Percentiles rank a stretch among this genome's conserved stretches.
phyloP scores from a whole-genome alignment of 2,888 invertebrate species.

The Theretra japonica region DNA sequence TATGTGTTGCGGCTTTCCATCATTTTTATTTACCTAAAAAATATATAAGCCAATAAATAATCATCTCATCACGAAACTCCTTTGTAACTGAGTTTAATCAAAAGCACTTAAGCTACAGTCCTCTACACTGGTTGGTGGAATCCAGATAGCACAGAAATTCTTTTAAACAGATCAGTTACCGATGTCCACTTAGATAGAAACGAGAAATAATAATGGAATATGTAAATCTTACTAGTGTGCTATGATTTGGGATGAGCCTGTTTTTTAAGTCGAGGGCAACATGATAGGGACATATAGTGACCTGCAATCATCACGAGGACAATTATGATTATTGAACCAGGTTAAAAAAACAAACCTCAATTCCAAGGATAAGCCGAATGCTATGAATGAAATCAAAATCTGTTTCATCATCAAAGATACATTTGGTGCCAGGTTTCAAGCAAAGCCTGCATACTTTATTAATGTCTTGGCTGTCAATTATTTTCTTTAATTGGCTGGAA shows the following conservation, averaged over 20 bases:
- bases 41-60: neutral
- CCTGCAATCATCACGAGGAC: neutral
- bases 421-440: slow-evolving; percentile 44
- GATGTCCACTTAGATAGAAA: too few relatives aligned
- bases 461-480: slow-evolving; percentile 12
- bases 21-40: slow-evolving; percentile 48
- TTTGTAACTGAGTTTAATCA: too few relatives aligned
- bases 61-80: too few relatives aligned
- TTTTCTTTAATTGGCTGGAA: slow-evolving; percentile 17
- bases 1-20: slow-evolving; percentile 54
- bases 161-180: too few relatives aligned
- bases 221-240: too few relatives aligned
- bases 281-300: too few relatives aligned
- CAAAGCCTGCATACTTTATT: slow-evolving; percentile 48
- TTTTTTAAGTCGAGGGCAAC: too few relatives aligned
- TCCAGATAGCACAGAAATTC: too few relatives aligned
- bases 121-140: too few relatives aligned
- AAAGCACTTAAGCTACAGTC: too few relatives aligned
- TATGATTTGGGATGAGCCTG: too few relatives aligned
- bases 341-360: slow-evolving; percentile 45
- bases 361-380: slow-evolving; percentile 46
- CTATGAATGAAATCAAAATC: slow-evolving; percentile 41
- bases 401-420: slow-evolving; percentile 40
- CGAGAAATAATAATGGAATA: too few relatives aligned
- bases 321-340: neutral